Evolutionary conservation across 2,888 invertebrate genomes (phyloP).

Genomic region (Caenorhabditis sulstoni): DNA sequence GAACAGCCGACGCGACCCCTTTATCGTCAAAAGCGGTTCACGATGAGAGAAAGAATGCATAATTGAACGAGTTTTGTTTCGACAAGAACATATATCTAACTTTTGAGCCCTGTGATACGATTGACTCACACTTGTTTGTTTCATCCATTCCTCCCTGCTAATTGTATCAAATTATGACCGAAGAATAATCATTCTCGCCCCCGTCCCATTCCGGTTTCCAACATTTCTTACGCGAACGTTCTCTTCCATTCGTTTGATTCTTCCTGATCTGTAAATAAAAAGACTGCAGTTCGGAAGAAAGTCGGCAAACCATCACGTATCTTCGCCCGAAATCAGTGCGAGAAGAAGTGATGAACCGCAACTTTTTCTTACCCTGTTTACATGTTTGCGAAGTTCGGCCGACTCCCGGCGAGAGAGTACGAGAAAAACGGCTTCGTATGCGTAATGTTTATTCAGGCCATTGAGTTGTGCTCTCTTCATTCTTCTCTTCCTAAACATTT

Average conservation of each 20-base stretch:
- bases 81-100: background rate
- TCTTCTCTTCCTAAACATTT: slow-evolving; percentile 26
- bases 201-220: background rate
- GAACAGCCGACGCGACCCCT: background rate
- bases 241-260: background rate
- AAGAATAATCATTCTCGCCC: background rate
- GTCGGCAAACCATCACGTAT: background rate
- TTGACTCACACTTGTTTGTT: too few relatives aligned
- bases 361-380: slow-evolving; percentile 19
- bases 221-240: background rate
- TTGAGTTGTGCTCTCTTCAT: slow-evolving; percentile 24
- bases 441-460: slow-evolving; percentile 57
- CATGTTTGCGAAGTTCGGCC: slow-evolving; percentile 29
- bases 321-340: background rate
- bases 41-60: slow-evolving; percentile 34
- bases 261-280: slow-evolving; percentile 1
- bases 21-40: slow-evolving; percentile 12
- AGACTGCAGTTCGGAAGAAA: background rate
- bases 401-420: slow-evolving; percentile 12
- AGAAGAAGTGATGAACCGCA: background rate
- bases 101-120: background rate
- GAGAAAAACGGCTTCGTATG: slow-evolving; percentile 35
- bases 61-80: slow-evolving; percentile 15
- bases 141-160: too few relatives aligned
- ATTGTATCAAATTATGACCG: too few relatives aligned